phyloP scores from a whole-genome alignment of 2,113 vertebrate species.

The Bubo scandiacus region DNA sequence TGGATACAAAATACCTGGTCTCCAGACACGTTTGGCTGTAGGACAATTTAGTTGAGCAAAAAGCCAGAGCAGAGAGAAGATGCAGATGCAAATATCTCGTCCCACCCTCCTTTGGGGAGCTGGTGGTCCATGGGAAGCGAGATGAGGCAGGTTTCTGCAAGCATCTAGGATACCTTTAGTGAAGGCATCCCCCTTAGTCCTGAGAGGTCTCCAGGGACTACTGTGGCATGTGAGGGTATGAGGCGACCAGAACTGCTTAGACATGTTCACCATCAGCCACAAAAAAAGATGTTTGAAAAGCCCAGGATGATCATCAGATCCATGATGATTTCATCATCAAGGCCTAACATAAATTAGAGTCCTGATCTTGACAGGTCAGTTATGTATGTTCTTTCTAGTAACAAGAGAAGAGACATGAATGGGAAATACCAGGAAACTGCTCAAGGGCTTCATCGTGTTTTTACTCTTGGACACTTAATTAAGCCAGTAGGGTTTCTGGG shows the following conservation, averaged over 20 bases:
- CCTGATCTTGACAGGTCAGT: background rate
- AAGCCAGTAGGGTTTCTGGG: background rate
- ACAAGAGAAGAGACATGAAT: background rate
- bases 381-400: background rate
- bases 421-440: background rate
- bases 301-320: background rate
- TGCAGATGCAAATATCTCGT: background rate
- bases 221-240: background rate
- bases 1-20: background rate
- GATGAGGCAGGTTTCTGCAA: background rate
- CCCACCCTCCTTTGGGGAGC: background rate
- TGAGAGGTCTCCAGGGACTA: background rate
- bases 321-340: background rate
- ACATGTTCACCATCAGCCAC: background rate
- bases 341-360: background rate
- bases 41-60: background rate
- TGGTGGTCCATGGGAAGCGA: accelerated
- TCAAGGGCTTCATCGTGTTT: background rate
- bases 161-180: background rate
- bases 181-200: background rate
- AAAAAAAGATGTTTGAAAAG: background rate
- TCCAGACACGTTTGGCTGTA: background rate
- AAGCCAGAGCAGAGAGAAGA: background rate
- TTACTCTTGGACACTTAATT: background rate
- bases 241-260: background rate